These are phyloP conservation scores for Catostomus latipinnis DNA, from an alignment of 2,797 vertebrate species.

Conservation along the genomic window DNA sequence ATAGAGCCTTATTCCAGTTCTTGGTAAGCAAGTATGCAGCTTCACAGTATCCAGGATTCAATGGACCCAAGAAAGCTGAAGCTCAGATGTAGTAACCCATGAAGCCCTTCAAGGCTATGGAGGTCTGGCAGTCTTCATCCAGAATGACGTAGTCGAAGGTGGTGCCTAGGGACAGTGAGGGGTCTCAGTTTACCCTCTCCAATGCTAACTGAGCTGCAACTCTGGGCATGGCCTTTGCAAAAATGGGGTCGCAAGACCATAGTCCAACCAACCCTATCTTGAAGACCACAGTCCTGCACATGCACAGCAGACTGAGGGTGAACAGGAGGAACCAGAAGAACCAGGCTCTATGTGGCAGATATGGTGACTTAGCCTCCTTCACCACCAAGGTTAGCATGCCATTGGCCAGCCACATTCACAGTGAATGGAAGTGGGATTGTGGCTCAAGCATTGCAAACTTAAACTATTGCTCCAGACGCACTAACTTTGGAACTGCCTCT, in stretches of 20 bases:
- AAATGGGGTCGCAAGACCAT: conserved; percentile 79
- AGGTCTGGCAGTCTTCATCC: conserved; percentile 78
- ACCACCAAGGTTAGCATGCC: conserved; percentile 9
- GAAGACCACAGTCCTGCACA: conserved; percentile 60
- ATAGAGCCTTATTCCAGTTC: conserved; percentile 81
- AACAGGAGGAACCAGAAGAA: conserved; percentile 59
- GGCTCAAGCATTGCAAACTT: conserved; percentile 21
- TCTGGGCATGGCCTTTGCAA: conserved; percentile 78
- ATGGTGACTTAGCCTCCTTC: conserved; percentile 17
- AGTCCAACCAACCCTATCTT: conserved; percentile 79
- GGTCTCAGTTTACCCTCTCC: conserved; percentile 73
- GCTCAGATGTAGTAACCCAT: too few relatives aligned
- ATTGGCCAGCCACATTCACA: conserved; percentile 18
- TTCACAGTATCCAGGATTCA: conserved; percentile 81
- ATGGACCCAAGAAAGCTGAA: conserved; percentile 62
- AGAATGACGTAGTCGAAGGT: conserved; percentile 76
- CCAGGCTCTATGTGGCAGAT: conserved; percentile 15
- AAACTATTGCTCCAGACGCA: too few relatives aligned
- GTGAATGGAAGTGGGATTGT: conserved; percentile 5
- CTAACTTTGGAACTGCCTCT: too few relatives aligned
- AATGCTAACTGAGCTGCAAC: conserved; percentile 75
- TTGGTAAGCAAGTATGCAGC: conserved; percentile 72
- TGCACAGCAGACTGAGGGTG: conserved; percentile 42
- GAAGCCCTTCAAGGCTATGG: conserved; percentile 57
- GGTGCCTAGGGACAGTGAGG: conserved; percentile 66